These are phyloP conservation scores for Mimumesa dahlbomi DNA, from an alignment of 2,888 invertebrate species.

Conservation along the genomic window DNA sequence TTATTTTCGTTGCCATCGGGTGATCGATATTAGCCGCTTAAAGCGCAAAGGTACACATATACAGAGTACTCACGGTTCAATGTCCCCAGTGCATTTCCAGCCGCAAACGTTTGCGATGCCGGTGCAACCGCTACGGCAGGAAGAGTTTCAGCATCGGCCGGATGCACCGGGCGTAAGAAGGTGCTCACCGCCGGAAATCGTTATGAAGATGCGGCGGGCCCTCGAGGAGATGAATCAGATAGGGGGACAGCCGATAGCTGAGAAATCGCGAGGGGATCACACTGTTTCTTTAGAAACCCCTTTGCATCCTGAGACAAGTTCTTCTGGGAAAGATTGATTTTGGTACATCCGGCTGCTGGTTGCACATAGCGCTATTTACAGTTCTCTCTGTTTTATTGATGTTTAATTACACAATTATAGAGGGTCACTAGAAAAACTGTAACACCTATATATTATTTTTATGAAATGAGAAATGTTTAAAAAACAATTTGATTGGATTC, in stretches of 20 bases:
- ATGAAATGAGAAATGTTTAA: too few relatives aligned
- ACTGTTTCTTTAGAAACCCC: not conserved
- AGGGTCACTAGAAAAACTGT: too few relatives aligned
- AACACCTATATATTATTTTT: too few relatives aligned
- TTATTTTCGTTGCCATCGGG: not conserved
- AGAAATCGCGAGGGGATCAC: conserved; percentile 3
- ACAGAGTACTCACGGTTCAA: conserved; percentile 32
- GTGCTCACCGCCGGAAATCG: conserved; percentile 70
- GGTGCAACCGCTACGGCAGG: conserved; percentile 44
- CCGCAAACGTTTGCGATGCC: conserved; percentile 61
- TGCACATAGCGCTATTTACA: too few relatives aligned
- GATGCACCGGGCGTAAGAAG: conserved; percentile 68
- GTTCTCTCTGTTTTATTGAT: too few relatives aligned
- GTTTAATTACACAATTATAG: too few relatives aligned
- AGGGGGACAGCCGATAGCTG: conserved; percentile 5
- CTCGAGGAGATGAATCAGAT: conserved; percentile 67
- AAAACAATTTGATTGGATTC: too few relatives aligned
- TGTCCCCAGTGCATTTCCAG: conserved; percentile 63
- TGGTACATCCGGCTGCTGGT: too few relatives aligned
- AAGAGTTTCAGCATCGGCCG: conserved; percentile 71
- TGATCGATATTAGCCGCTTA: conserved; percentile 10
- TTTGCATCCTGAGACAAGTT: not conserved
- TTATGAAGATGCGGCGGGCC: conserved; percentile 67
- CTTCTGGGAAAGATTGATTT: conserved; percentile 1
- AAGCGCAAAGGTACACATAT: not conserved